Base-by-base conservation (phyloP, 2,797 vertebrate genomes). In the Enteromius thamalakanensis region DNA sequence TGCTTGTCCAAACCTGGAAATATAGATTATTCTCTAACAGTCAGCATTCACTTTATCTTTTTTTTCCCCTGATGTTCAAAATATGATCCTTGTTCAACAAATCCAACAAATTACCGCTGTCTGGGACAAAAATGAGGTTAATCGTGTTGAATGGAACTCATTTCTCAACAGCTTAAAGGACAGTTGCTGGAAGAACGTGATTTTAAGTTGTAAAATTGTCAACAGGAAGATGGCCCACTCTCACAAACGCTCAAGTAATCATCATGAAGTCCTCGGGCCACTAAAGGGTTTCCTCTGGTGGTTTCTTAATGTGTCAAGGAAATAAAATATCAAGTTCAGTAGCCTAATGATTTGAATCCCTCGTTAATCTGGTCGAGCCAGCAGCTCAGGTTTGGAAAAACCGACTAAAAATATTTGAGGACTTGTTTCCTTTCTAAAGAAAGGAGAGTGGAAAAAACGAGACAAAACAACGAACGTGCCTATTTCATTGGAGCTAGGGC, bases 1-100 rank as follows among this genome's bases (percentile, higher is more conserved):
- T 76, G 76, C 86, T 81, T 67, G 76, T 68, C 60, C 55, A 74
- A 83, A 79, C 49, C 67, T 42, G 81, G 74, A 68, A 49, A 80
- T 65, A 42, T 26, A 23, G 14, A 37, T 68, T 47, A 78, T 51
- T 58, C 34, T 79, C 62, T 75, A 6, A 77, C 15, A 79, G 37
- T 11, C 40, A 67, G 26, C 17, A 55, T 53, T 47, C 19, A 40
- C 34, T 69, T 51, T 23, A 81, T 69, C 62, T 60, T 82, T 69
- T 71, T 65, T 32, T 71, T 7, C 23, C 23, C 23, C 26, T 37
- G 60, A 34, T 76, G 49, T 7, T 40, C 53, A 81, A 81, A 72
- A 62, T 68, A 55, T 67, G 15, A 82, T 23, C 37, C 0, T 19
- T 60, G 17, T 37, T 68, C 21, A 79, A 67, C 14, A 34, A 65